Conservation (phyloP, 1,140 invertebrate genomes). For the Elymnias hypermnestra region DNA sequence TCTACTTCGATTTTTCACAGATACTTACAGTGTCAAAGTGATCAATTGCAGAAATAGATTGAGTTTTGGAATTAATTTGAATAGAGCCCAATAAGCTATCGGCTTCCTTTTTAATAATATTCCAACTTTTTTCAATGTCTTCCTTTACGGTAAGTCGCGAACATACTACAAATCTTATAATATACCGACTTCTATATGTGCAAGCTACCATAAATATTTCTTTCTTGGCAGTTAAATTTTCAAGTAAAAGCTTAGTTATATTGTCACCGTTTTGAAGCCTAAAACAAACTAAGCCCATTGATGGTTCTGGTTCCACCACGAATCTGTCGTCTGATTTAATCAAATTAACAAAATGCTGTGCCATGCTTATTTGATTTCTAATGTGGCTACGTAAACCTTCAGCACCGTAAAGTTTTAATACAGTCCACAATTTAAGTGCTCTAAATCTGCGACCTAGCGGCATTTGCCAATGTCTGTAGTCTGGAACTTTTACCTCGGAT, state of each 20-base stretch:
- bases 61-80: conserved; percentile 42
- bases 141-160: conserved; percentile 80
- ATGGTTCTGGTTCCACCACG: conserved; percentile 83
- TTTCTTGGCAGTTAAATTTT: conserved; percentile 85
- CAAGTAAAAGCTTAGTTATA: conserved; percentile 84
- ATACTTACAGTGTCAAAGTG: conserved; percentile 41
- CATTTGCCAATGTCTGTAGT: conserved; percentile 97
- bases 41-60: conserved; percentile 44
- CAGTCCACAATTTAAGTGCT: conserved; percentile 96
- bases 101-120: conserved; percentile 82
- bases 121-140: conserved; percentile 90
- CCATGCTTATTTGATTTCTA: conserved; percentile 84
- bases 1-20: conserved; percentile 72
- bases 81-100: conserved; percentile 34
- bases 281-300: conserved; percentile 93
- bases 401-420: conserved; percentile 89
- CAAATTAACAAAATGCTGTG: conserved; percentile 85
- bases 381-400: conserved; percentile 88
- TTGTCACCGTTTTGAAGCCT: conserved; percentile 89
- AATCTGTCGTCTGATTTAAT: conserved; percentile 85
- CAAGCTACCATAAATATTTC: conserved; percentile 91
- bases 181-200: conserved; percentile 79
- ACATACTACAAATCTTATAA: conserved; percentile 91
- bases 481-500: conserved; percentile 84
- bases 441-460: conserved; percentile 92